Conservation (phyloP, 2,797 vertebrate species). For the Monodelphis domestica region DNA sequence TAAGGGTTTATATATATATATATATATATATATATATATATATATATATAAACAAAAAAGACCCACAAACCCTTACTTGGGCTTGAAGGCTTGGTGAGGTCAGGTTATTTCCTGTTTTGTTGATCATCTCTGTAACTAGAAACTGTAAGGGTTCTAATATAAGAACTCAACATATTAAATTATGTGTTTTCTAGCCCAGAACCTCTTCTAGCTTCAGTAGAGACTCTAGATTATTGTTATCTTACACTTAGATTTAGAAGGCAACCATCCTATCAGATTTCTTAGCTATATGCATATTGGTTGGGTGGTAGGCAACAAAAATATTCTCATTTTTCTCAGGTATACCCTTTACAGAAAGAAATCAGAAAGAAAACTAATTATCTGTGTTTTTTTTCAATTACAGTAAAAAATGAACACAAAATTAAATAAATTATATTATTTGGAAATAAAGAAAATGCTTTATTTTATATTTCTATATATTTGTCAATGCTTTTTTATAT, state of each 20-base stretch:
- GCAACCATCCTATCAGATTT: not conserved
- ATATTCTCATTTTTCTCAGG: not conserved
- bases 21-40: no score
- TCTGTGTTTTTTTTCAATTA: not conserved
- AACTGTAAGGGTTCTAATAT: not conserved
- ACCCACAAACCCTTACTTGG: not conserved
- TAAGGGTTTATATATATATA: no score
- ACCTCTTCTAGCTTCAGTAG: not conserved
- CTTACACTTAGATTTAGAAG: not conserved
- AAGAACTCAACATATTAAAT: not conserved
- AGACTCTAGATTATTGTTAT: not conserved
- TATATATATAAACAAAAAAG: no score
- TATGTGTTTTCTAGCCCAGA: not conserved
- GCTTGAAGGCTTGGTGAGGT: not conserved
- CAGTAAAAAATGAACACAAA: not conserved
- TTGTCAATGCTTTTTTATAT: not conserved
- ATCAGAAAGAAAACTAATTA: not conserved
- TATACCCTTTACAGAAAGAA: not conserved
- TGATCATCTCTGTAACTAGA: not conserved
- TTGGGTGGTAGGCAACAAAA: not conserved
- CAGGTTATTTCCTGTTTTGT: not conserved
- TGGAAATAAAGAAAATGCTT: not conserved
- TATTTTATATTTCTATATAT: not conserved
- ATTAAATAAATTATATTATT: not conserved
- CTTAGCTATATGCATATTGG: not conserved